Evolutionary conservation across 2,888 invertebrate species (phyloP).

Genomic region (Tanytarsus gracilentus): DNA sequence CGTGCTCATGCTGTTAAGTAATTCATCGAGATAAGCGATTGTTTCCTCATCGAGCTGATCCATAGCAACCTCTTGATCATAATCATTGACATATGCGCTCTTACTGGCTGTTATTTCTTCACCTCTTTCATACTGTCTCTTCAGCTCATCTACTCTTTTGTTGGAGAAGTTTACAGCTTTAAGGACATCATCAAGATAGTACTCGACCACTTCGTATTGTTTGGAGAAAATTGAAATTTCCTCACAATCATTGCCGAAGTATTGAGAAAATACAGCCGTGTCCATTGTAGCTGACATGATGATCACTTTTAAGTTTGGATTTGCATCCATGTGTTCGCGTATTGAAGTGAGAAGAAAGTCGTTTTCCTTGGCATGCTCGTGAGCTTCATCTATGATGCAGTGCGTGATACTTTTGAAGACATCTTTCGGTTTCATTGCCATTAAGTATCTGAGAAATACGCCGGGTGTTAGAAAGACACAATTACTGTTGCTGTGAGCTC

Average conservation of each 20-base stretch:
- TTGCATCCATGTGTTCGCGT: constrained; percentile 60
- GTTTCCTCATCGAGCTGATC: constrained; percentile 40
- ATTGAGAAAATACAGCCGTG: constrained; percentile 56
- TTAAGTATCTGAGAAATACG: constrained; percentile 76
- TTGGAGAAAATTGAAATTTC: constrained; percentile 57
- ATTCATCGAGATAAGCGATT: constrained; percentile 46
- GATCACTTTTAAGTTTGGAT: constrained; percentile 66
- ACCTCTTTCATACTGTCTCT: constrained; percentile 32
- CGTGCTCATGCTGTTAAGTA: constrained; percentile 46
- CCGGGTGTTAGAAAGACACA: constrained; percentile 90
- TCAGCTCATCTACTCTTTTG: constrained; percentile 29
- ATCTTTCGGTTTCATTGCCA: constrained; percentile 56
- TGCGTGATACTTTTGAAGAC: constrained; percentile 61
- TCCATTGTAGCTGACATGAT: constrained; percentile 96
- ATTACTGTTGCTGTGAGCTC: constrained; percentile 67
- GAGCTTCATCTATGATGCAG: constrained; percentile 87
- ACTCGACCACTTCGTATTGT: constrained; percentile 62
- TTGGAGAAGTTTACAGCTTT: constrained; percentile 41
- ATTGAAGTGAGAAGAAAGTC: constrained; percentile 87
- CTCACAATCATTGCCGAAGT: constrained; percentile 68
- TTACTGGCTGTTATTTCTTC: constrained; percentile 32
- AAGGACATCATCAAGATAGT: constrained; percentile 73
- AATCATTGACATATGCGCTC: constrained; percentile 35
- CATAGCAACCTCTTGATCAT: background rate
- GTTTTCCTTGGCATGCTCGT: constrained; percentile 78